Evolutionary conservation across 2,113 vertebrate genomes (phyloP), one percentile per base, ranked within the genome.

Genomic region (Egretta garzetta): DNA sequence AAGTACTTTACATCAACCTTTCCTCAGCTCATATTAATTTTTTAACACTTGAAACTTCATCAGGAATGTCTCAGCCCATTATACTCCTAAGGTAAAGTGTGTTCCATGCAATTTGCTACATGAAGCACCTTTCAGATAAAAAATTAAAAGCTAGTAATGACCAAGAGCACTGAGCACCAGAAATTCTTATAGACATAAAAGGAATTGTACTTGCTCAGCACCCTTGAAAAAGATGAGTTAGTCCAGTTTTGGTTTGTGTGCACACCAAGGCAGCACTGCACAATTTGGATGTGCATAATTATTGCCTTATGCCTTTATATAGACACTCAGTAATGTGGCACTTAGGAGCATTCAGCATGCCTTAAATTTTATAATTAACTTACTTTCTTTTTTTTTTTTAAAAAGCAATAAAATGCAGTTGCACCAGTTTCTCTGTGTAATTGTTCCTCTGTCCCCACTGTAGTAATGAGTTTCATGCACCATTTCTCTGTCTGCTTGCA

Each of bases 91-190:
- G 32, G 35, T 27, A 66, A 88, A 74, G 3, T 24, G 35, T 56
- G 77, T 90, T 87, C 70, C 84, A 53, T 79, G 62, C 62, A 82
- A 72, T 94, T 95, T 91, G 52, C 77, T 85, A 82, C 58, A 64
- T 9, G 20, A 89, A 94, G 30, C 70, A 79, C 33, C 50, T 88
- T 94, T 79, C 49, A 85, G 79, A 68, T 58, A 72, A 96, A 91
- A 95, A 35, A 89, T 68, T 91, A 85, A 93, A 95, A 95, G 43
- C 43, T 39, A 70, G 32, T 77, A 77, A 94, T 49, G 59, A 90
- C 67, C 47, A 88, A 56, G 35, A 86, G 56, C 64, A 80, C 11
- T 43, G 23, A 91, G 30, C 9, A 96, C 26, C 33, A 86, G 55
- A 86, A 88, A 64, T 59, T 86, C n/a, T 77, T 83, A 77, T 12